Conservation (phyloP, 2,797 vertebrate species). For the Eurystomus glaucurus region DNA sequence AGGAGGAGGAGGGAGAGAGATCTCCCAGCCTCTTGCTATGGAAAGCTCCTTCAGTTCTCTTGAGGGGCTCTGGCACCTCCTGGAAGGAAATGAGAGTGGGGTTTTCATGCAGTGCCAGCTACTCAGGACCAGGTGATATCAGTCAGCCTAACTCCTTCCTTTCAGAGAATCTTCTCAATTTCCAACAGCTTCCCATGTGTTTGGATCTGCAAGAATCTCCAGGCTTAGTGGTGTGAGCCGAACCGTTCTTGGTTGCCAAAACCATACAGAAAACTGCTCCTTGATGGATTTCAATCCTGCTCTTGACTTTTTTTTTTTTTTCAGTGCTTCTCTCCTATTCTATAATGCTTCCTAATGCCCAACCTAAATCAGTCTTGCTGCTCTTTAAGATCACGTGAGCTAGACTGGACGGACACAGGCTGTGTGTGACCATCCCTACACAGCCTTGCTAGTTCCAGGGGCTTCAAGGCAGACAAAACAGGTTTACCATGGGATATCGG, state of each 20-base stretch:
- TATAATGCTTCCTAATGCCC: neutral
- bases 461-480: neutral
- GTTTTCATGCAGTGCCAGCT: neutral
- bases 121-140: neutral
- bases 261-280: neutral
- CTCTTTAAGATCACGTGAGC: neutral
- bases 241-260: neutral
- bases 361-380: neutral
- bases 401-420: neutral
- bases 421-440: neutral
- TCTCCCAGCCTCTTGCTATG: neutral
- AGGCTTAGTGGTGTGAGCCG: neutral
- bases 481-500: neutral
- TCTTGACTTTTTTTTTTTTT: neutral
- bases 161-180: neutral
- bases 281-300: neutral
- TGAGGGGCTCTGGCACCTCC: neutral
- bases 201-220: neutral
- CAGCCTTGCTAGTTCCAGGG: neutral
- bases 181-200: accelerated
- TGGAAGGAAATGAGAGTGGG: neutral
- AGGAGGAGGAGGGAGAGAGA: neutral
- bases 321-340: accelerated
- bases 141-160: neutral
- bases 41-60: neutral